phyloP scores from a whole-genome alignment of 2,888 invertebrate species.

The Mythimna pallens region DNA sequence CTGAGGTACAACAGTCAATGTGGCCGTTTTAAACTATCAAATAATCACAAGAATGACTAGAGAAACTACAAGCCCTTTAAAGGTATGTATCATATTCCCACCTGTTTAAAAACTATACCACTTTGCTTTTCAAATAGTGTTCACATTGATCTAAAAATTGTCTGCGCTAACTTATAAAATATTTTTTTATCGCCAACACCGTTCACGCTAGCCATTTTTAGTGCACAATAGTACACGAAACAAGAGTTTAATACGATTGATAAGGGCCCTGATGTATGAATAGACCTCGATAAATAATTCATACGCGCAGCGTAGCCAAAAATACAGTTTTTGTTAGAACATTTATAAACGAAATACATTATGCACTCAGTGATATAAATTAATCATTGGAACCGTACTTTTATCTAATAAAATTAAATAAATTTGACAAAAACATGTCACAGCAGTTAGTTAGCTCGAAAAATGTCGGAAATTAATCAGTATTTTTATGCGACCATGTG shows the following conservation, averaged over 20 bases:
- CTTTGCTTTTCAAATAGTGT: constrained; percentile 69
- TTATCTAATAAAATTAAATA: constrained; percentile 75
- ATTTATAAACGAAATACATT: constrained; percentile 66
- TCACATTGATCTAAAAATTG: constrained; percentile 73
- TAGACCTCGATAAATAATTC: constrained; percentile 79
- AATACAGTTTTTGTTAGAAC: constrained; percentile 66
- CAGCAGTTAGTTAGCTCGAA: constrained; percentile 56
- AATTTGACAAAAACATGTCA: constrained; percentile 68
- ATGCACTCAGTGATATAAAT: constrained; percentile 67
- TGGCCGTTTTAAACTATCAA: constrained; percentile 25
- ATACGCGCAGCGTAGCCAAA: constrained; percentile 67
- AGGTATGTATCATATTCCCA: constrained; percentile 59
- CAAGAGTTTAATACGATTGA: constrained; percentile 68
- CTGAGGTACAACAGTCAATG: constrained; percentile 28
- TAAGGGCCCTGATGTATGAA: constrained; percentile 67
- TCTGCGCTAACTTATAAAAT: constrained; percentile 67
- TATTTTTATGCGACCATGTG: constrained; percentile 62
- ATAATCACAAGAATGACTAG: constrained; percentile 40
- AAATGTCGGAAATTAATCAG: constrained; percentile 61
- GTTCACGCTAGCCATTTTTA: constrained; percentile 80
- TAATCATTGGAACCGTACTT: constrained; percentile 67
- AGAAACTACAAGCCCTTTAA: constrained; percentile 44
- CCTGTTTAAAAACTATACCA: constrained; percentile 64
- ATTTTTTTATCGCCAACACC: constrained; percentile 70
- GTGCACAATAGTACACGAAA: constrained; percentile 79